These are phyloP conservation scores for Manis pentadactyla DNA, from an alignment of 2,797 vertebrate genomes.

Conservation along the genomic window DNA sequence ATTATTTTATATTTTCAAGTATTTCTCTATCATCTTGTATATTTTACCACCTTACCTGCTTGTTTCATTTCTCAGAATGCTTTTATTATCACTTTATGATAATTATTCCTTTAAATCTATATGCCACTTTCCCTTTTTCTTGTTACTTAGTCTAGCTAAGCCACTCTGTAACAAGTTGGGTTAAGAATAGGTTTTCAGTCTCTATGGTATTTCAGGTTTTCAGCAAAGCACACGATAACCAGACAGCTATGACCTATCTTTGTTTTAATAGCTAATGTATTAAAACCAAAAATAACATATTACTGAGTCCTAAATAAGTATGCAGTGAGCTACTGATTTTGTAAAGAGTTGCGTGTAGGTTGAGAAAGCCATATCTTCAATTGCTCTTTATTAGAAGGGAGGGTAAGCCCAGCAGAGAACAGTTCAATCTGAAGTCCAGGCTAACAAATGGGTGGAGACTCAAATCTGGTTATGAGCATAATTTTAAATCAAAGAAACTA, in stretches of 20 bases:
- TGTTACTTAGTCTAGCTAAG: neutral
- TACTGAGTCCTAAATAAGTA: neutral
- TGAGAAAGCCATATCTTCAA: neutral
- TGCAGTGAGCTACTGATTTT: neutral
- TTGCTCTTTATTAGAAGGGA: neutral
- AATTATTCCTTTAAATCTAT: conserved; percentile 42
- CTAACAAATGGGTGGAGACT: neutral
- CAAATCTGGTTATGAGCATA: neutral
- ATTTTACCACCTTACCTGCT: neutral
- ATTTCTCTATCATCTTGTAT: neutral
- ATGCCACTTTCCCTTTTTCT: neutral
- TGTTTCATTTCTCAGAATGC: neutral
- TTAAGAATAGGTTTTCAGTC: neutral
- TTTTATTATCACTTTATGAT: conserved; percentile 52
- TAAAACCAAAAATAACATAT: neutral
- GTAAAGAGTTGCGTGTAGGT: neutral
- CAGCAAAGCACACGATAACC: conserved; percentile 11
- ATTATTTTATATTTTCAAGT: conserved; percentile 5
- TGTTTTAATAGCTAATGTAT: conserved; percentile 28
- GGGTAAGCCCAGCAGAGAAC: neutral
- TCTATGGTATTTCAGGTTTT: neutral
- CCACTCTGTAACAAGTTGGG: neutral
- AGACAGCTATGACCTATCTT: neutral
- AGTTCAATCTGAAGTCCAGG: neutral
- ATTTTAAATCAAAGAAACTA: neutral